phyloP scores from a whole-genome alignment of 1,140 invertebrate genomes.

The Lucilia cuprina region DNA sequence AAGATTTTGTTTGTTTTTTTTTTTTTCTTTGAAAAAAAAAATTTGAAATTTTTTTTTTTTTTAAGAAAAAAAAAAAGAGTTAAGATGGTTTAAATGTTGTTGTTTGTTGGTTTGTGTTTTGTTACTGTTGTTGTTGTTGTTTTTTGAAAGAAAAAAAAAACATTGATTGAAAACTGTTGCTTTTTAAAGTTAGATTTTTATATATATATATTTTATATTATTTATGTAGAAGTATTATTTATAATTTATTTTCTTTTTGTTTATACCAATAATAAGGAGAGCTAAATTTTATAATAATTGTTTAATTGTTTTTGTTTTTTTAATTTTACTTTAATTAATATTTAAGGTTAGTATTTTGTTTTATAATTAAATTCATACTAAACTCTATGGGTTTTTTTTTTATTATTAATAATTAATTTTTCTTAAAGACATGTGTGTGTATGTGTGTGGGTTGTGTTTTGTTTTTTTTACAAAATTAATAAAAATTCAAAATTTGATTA shows the following conservation, averaged over 20 bases:
- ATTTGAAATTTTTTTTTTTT: conserved; percentile 3
- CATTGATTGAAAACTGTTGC: neutral
- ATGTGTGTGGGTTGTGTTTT: neutral
- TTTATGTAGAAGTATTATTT: neutral
- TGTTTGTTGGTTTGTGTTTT: neutral
- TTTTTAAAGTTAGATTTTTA: neutral
- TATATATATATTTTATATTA: neutral
- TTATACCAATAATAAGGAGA: neutral
- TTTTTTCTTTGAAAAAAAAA: neutral
- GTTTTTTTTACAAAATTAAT: neutral
- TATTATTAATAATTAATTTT: neutral
- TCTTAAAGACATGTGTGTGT: neutral
- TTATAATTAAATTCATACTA: conserved; percentile 4
- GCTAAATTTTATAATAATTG: neutral
- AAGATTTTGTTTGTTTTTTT: neutral
- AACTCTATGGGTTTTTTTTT: neutral
- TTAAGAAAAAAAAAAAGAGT: neutral
- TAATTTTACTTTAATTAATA: neutral
- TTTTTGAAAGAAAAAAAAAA: neutral
- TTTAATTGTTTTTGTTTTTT: neutral
- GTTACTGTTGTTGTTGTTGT: neutral
- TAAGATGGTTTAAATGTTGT: neutral
- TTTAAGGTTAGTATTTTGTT: neutral
- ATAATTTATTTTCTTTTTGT: neutral
- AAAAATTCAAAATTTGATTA: neutral